These are phyloP conservation scores for Pygoscelis antarcticus DNA, from an alignment of 2,113 vertebrate genomes.

Conservation along the genomic window DNA sequence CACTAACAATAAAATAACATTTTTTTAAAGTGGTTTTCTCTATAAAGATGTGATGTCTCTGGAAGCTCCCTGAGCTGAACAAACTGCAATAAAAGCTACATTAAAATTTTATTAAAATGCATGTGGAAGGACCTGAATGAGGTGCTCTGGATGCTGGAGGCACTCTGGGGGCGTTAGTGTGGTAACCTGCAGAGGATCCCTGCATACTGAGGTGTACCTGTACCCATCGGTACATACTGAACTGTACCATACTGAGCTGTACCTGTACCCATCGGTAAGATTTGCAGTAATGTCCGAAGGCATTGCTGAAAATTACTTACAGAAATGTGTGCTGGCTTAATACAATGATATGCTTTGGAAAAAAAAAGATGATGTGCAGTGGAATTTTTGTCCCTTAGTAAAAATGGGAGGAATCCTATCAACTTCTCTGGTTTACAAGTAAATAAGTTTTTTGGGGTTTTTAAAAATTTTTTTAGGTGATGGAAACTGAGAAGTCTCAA, in stretches of 20 bases:
- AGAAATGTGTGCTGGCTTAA: background rate
- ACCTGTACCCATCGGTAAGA: background rate
- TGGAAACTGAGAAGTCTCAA: conserved; percentile 78
- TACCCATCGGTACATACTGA: background rate
- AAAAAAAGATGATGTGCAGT: background rate
- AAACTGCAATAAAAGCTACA: background rate
- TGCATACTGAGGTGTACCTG: background rate
- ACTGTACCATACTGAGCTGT: background rate
- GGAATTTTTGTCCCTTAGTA: background rate
- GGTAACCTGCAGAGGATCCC: background rate
- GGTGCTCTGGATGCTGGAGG: background rate
- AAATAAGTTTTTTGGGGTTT: background rate
- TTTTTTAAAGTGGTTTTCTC: background rate
- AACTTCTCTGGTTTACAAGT: background rate
- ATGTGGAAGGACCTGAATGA: background rate
- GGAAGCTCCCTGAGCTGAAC: background rate
- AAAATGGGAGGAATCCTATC: background rate
- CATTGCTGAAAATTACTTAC: background rate
- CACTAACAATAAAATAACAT: background rate
- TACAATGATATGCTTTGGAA: background rate
- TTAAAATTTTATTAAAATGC: background rate
- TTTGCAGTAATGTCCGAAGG: background rate
- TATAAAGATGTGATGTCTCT: background rate
- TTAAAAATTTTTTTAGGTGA: conserved; percentile 67
- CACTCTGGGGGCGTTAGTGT: background rate